Evolutionary conservation across 2,113 vertebrate species (phyloP).

Genomic region (Microcebus tavaratra): DNA sequence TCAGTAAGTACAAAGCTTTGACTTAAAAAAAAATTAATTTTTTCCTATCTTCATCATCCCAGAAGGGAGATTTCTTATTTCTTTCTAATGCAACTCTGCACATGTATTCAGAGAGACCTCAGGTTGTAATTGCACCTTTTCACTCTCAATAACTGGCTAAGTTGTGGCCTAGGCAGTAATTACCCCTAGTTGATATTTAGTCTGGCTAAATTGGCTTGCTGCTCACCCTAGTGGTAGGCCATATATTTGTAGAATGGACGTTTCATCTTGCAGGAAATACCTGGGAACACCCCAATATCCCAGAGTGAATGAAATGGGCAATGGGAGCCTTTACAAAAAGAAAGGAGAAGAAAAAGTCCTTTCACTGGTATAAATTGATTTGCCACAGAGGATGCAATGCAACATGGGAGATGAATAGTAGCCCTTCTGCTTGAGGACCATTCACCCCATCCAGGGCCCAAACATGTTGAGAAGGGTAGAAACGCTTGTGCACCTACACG

Average conservation of each 20-base stretch:
- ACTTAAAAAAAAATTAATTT: neutral
- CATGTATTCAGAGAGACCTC: neutral
- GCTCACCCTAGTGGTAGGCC: neutral
- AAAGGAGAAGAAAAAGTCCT: conserved; percentile 19
- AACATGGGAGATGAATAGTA: neutral
- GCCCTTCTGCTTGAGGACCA: neutral
- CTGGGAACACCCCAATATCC: neutral
- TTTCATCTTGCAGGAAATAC: conserved; percentile 19
- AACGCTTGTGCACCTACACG: neutral
- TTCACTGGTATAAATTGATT: conserved; percentile 54
- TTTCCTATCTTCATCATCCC: neutral
- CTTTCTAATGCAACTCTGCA: neutral
- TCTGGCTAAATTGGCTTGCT: neutral
- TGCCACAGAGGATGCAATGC: neutral
- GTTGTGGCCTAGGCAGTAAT: neutral
- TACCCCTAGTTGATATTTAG: neutral
- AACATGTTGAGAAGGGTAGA: neutral
- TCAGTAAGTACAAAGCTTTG: neutral
- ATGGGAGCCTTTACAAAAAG: neutral
- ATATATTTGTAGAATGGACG: neutral
- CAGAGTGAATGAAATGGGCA: conserved; percentile 31
- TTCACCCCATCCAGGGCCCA: neutral
- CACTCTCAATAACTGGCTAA: neutral
- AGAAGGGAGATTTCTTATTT: neutral
- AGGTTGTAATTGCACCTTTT: neutral